Evolutionary conservation across 2,797 vertebrate genomes (phyloP).

Genomic region (Pangasius krempfi): DNA sequence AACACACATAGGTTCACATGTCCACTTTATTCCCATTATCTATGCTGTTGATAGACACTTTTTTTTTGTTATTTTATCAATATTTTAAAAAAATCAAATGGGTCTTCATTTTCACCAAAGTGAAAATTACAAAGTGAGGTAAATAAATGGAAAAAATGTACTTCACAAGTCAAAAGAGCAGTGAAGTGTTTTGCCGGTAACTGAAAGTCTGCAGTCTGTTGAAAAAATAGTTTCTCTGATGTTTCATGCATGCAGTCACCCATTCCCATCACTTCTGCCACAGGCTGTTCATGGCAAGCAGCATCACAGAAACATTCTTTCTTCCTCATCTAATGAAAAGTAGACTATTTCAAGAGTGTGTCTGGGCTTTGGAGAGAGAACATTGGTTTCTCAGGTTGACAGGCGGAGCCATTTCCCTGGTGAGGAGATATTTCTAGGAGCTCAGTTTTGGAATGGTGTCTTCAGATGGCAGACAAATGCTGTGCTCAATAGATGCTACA

Average conservation of each 20-base stretch:
- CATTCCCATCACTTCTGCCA: conserved; percentile 50
- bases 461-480: conserved; percentile 57
- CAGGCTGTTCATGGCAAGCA: conserved; percentile 52
- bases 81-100: background rate
- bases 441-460: conserved; percentile 47
- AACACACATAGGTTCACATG: conserved; percentile 28
- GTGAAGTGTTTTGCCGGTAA: background rate
- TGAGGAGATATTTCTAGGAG: conserved; percentile 61
- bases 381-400: conserved; percentile 60
- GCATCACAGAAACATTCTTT: conserved; percentile 52
- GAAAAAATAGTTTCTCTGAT: conserved; percentile 28
- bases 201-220: conserved; percentile 22
- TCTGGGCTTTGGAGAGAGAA: conserved; percentile 55
- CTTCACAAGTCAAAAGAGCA: background rate
- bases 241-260: conserved; percentile 35
- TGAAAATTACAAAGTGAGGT: background rate
- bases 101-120: background rate
- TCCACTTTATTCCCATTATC: conserved; percentile 10
- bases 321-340: conserved; percentile 51
- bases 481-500: conserved; percentile 51
- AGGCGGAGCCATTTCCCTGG: conserved; percentile 61
- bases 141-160: background rate
- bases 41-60: background rate
- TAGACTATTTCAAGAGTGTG: conserved; percentile 57
- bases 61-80: background rate